phyloP scores from a whole-genome alignment of 2,888 invertebrate genomes.

The Drosophila basisetae region DNA sequence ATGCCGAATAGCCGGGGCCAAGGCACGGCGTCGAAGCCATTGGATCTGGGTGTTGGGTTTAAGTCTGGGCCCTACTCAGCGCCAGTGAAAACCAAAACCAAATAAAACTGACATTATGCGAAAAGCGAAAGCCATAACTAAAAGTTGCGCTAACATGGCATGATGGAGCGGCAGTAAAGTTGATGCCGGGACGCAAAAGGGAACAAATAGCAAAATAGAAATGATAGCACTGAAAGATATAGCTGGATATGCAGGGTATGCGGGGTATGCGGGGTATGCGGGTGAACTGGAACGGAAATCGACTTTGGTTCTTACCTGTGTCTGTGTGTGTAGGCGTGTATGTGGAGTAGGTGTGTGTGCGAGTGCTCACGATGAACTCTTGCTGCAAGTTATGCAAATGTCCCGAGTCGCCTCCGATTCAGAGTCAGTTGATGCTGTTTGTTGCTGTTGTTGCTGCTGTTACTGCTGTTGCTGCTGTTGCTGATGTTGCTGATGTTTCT shows the following conservation, averaged over 20 bases:
- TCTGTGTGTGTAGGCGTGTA: conserved; percentile 7
- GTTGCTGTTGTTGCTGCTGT: conserved; percentile 15
- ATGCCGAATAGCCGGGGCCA: conserved; percentile 68
- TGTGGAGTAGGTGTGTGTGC: conserved; percentile 33
- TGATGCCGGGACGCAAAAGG: conserved; percentile 60
- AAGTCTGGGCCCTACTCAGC: conserved; percentile 21
- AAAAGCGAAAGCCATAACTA: conserved; percentile 81
- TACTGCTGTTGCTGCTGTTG: conserved; percentile 14
- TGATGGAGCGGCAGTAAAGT: conserved; percentile 68
- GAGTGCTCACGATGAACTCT: conserved; percentile 37
- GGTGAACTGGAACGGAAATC: conserved; percentile 68
- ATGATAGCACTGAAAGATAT: conserved; percentile 55
- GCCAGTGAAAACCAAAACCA: conserved; percentile 78
- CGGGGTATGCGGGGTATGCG: conserved; percentile 8
- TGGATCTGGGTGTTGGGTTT: conserved; percentile 31
- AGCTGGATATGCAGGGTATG: neutral
- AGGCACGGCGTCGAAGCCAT: conserved; percentile 37
- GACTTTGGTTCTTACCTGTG: conserved; percentile 79
- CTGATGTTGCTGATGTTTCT: neutral
- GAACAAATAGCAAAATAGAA: conserved; percentile 70
- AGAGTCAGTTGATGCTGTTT: conserved; percentile 25
- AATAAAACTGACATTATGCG: conserved; percentile 82
- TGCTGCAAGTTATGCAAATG: conserved; percentile 79
- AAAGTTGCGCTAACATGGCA: conserved; percentile 77
- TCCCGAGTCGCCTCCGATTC: conserved; percentile 34